Percentiles rank a stretch among this genome's conserved stretches.
phyloP scores from a whole-genome alignment of 2,797 vertebrate genomes.

The Pipistrellus pygmaeus region DNA sequence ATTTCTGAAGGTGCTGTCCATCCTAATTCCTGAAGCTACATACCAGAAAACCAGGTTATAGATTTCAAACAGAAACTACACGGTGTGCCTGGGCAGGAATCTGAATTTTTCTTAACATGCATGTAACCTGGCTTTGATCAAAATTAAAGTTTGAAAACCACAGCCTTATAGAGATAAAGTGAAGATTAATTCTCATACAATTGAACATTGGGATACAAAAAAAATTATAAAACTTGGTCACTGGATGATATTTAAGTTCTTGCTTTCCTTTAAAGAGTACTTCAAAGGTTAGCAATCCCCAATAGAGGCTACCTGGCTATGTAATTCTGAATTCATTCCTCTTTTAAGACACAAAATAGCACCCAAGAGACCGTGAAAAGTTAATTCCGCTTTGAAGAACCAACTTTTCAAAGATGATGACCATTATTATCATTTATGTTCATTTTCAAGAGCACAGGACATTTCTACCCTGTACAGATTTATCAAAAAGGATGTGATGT shows the following conservation, averaged over 20 bases:
- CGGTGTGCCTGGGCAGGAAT: background rate
- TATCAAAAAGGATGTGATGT: background rate
- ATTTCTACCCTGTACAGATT: background rate
- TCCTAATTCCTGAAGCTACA: background rate
- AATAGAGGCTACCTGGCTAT: background rate
- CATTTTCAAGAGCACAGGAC: background rate
- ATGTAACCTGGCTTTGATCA: background rate
- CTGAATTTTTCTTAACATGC: background rate
- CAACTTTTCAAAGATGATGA: background rate
- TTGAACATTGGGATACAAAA: background rate
- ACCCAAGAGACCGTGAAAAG: constrained; percentile 10
- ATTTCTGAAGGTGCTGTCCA: background rate
- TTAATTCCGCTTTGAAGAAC: constrained; percentile 34
- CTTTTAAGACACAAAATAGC: constrained; percentile 20
- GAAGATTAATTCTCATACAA: background rate
- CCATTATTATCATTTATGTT: constrained; percentile 5
- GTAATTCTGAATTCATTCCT: constrained; percentile 14
- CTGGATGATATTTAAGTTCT: constrained; percentile 40
- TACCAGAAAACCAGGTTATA: background rate
- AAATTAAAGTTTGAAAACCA: constrained; percentile 37
- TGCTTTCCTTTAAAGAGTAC: constrained; percentile 43
- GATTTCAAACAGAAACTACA: background rate
- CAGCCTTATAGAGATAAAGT: background rate
- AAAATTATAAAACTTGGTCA: background rate
- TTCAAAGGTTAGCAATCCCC: constrained; percentile 54